Evolutionary conservation across 1,140 invertebrate genomes (phyloP).

Genomic region (Hyles vespertilio): DNA sequence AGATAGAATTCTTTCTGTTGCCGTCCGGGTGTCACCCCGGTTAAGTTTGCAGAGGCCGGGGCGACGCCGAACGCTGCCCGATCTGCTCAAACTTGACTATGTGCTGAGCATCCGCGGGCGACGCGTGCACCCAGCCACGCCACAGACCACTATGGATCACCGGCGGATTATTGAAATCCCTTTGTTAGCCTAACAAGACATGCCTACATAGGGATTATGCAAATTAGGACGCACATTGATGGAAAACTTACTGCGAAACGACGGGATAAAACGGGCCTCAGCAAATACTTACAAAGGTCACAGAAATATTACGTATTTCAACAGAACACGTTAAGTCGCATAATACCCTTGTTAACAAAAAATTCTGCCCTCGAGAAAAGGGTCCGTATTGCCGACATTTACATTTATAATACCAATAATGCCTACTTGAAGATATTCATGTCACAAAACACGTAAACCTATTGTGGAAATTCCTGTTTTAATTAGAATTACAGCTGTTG

Average conservation of each 20-base stretch:
- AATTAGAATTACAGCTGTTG: too few relatives aligned
- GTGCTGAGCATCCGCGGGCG: constrained; percentile 14
- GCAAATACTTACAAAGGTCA: constrained; percentile 25
- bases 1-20: constrained; percentile 17
- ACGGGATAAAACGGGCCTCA: constrained; percentile 12
- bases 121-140: constrained; percentile 2
- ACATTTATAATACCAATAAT: constrained; percentile 25
- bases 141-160: constrained; percentile 11
- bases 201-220: constrained; percentile 16
- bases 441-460: constrained; percentile 1
- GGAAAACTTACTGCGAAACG: constrained; percentile 13
- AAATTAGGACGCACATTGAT: constrained; percentile 17
- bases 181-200: constrained; percentile 23
- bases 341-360: constrained; percentile 31
- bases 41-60: constrained; percentile 13
- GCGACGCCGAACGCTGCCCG: constrained; percentile 4
- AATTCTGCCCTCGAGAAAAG: constrained; percentile 17
- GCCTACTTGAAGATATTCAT: constrained; percentile 13
- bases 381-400: constrained; percentile 21
- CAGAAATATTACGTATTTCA: constrained; percentile 25
- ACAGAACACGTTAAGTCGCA: constrained; percentile 23
- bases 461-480: too few relatives aligned
- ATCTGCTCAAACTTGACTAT: constrained; percentile 20
- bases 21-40: constrained; percentile 13
- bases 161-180: constrained; percentile 24